Evolutionary conservation across 2,888 invertebrate genomes (phyloP).

Genomic region (Galeopsomyia nigrocyanea): DNA sequence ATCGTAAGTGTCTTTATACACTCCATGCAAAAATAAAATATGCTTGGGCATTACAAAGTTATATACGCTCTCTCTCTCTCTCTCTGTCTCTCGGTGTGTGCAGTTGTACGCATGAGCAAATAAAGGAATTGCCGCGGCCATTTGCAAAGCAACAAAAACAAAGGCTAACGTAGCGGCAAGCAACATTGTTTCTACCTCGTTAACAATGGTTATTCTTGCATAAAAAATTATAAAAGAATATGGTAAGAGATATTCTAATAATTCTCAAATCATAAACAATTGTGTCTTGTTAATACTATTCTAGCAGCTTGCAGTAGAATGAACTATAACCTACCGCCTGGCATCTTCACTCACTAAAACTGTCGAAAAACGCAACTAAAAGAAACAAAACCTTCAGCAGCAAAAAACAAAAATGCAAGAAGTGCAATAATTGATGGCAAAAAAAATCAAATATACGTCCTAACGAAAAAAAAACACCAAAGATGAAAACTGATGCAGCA

Average conservation of each 20-base stretch:
- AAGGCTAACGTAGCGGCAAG: no score
- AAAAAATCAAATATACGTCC: conserved; percentile 11
- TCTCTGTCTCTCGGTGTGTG: no score
- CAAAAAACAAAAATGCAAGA: background rate
- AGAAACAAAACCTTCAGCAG: background rate
- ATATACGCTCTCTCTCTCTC: background rate
- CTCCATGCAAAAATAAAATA: conserved; percentile 17
- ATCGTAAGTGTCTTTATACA: background rate
- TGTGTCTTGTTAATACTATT: no score
- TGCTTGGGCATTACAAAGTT: background rate
- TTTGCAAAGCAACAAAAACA: conserved; percentile 22
- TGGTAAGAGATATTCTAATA: no score
- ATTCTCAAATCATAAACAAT: no score
- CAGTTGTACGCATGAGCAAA: conserved; percentile 12
- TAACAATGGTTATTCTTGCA: no score
- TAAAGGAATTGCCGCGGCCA: conserved; percentile 10
- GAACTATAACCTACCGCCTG: background rate
- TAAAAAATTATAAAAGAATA: no score
- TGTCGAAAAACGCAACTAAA: conserved; percentile 3
- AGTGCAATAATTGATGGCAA: background rate
- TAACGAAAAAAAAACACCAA: conserved; percentile 28
- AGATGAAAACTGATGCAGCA: conserved; percentile 18
- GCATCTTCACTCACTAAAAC: background rate
- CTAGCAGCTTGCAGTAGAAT: background rate
- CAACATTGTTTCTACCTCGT: no score